Evolutionary conservation across 2,113 vertebrate genomes (phyloP).

Genomic region (Tetraodon nigroviridis): DNA sequence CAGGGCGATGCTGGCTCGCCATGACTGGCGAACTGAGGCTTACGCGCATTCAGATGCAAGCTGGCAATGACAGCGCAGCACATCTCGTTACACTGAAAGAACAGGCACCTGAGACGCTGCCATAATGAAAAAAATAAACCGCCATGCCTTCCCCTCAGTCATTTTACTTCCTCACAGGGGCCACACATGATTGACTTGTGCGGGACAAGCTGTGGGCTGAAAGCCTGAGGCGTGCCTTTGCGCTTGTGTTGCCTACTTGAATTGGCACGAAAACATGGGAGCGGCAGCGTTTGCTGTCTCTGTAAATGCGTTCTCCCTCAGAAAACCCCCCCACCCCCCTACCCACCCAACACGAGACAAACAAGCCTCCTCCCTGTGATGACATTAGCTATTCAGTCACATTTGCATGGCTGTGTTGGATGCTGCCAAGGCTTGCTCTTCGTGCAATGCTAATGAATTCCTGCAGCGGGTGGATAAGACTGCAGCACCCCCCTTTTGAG

Average conservation of each 20-base stretch:
- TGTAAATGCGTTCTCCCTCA: slow-evolving; percentile 38
- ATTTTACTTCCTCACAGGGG: neutral
- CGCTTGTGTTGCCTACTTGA: slow-evolving; percentile 8
- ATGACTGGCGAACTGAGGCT: slow-evolving; percentile 3
- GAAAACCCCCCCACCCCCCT: slow-evolving; percentile 26
- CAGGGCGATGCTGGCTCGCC: slow-evolving; percentile 5
- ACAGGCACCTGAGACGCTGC: neutral
- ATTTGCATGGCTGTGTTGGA: slow-evolving; percentile 53
- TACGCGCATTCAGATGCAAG: slow-evolving; percentile 3
- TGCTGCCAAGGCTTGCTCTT: slow-evolving; percentile 61
- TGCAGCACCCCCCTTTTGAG: slow-evolving; percentile 57
- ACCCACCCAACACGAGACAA: slow-evolving; percentile 57
- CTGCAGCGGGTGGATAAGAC: slow-evolving; percentile 71
- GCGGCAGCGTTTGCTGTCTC: slow-evolving; percentile 30
- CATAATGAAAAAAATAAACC: slow-evolving; percentile 23
- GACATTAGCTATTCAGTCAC: slow-evolving; percentile 67
- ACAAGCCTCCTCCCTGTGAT: slow-evolving; percentile 55
- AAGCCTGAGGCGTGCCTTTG: slow-evolving; percentile 12
- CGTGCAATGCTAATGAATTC: slow-evolving; percentile 72
- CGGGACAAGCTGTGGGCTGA: slow-evolving; percentile 9
- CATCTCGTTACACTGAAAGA: slow-evolving; percentile 18
- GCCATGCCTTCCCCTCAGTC: slow-evolving; percentile 8
- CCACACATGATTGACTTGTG: slow-evolving; percentile 21
- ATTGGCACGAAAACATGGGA: slow-evolving; percentile 18
- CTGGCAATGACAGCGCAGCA: slow-evolving; percentile 1